phyloP scores from a whole-genome alignment of 2,113 vertebrate species.

The Mesitornis unicolor region DNA sequence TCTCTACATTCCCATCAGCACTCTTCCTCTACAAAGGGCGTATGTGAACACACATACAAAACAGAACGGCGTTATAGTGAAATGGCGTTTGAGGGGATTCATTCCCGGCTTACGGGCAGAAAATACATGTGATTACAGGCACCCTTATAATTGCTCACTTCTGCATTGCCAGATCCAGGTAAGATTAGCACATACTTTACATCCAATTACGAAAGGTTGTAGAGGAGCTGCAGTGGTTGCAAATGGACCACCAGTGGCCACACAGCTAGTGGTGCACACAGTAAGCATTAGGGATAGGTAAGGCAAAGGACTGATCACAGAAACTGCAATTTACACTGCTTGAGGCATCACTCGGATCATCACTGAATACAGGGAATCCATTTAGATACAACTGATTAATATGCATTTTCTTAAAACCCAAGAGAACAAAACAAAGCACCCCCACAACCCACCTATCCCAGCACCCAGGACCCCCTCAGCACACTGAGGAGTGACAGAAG shows the following conservation, averaged over 20 bases:
- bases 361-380: conserved; percentile 12
- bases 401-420: neutral
- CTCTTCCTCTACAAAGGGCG: neutral
- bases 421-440: neutral
- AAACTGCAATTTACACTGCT: conserved; percentile 22
- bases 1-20: neutral
- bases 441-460: neutral
- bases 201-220: neutral
- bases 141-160: neutral
- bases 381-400: neutral
- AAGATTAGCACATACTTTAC: neutral
- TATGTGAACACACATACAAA: neutral
- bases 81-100: neutral
- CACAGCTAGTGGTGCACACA: neutral
- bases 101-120: neutral
- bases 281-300: neutral
- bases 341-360: conserved; percentile 21
- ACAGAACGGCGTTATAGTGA: neutral
- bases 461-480: neutral
- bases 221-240: neutral
- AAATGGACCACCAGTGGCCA: neutral
- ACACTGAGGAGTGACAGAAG: no score
- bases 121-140: neutral
- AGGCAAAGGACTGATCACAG: conserved; percentile 16
- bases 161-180: neutral